Percentiles rank a stretch among this genome's conserved stretches.
phyloP scores from a whole-genome alignment of 1,140 invertebrate genomes.

The Euwallacea fornicatus region DNA sequence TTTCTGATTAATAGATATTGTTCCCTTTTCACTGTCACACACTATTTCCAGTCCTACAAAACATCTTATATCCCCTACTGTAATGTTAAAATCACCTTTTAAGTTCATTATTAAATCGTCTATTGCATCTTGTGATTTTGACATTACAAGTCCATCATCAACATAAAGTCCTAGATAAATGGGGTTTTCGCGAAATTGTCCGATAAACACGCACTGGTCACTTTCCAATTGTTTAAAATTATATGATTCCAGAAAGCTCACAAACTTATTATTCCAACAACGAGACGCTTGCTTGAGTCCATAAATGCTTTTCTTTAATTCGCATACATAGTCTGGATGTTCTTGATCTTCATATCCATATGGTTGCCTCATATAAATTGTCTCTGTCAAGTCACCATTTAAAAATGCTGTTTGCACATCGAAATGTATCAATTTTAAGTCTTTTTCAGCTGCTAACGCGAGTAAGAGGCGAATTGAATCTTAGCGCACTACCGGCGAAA shows the following conservation, averaged over 20 bases:
- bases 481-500: background rate
- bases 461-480: conserved; percentile 8
- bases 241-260: background rate
- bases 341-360: conserved; percentile 49
- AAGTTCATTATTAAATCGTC: background rate
- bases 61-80: background rate
- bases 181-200: background rate
- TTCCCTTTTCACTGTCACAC: background rate
- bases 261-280: conserved; percentile 19
- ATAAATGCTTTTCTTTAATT: conserved; percentile 17
- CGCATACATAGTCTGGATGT: conserved; percentile 4
- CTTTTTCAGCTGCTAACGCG: conserved; percentile 8
- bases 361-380: conserved; percentile 52
- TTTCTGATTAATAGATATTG: background rate
- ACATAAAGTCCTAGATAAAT: conserved; percentile 6
- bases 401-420: conserved; percentile 54
- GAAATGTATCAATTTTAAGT: conserved; percentile 36
- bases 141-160: conserved; percentile 8
- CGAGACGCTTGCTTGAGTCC: conserved; percentile 13
- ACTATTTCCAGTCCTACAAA: background rate
- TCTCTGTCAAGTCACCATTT: conserved; percentile 50
- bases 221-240: background rate
- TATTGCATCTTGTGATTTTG: background rate
- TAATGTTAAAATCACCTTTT: background rate
- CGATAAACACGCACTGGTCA: background rate